These are phyloP conservation scores for Melanchra persicariae DNA, from an alignment of 2,888 invertebrate species.

Conservation along the genomic window DNA sequence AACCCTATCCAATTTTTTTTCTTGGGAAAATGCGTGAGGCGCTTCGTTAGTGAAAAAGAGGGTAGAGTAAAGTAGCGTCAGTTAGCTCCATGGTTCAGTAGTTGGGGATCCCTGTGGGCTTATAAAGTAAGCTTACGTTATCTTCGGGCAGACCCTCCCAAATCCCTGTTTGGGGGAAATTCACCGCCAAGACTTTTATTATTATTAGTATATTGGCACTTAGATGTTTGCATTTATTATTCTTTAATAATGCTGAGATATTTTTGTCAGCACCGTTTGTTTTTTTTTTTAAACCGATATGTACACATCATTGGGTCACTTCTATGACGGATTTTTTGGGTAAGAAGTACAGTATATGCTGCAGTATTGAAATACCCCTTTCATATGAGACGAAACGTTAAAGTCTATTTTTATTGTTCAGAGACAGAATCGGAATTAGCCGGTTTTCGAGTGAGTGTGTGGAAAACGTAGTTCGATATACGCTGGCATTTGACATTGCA, in stretches of 20 bases:
- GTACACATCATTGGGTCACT: too few species aligned
- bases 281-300: too few species aligned
- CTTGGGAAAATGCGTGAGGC: slow-evolving; percentile 28
- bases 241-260: not conserved
- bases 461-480: too few species aligned
- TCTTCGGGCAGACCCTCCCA: slow-evolving; percentile 39
- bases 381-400: too few species aligned
- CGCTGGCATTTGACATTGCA: too few species aligned
- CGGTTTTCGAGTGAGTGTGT: too few species aligned
- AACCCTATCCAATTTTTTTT: slow-evolving; percentile 39
- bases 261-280: not conserved
- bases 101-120: slow-evolving; percentile 61
- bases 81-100: slow-evolving; percentile 57
- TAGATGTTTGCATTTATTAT: slow-evolving; percentile 3
- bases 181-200: slow-evolving; percentile 49
- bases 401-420: too few species aligned
- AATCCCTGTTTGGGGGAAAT: slow-evolving; percentile 48
- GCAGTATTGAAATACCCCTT: too few species aligned
- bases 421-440: too few species aligned
- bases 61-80: slow-evolving; percentile 48
- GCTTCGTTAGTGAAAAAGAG: slow-evolving; percentile 51
- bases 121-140: slow-evolving; percentile 65
- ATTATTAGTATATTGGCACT: slow-evolving; percentile 33
- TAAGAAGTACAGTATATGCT: too few species aligned
- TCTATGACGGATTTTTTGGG: too few species aligned